phyloP scores from a whole-genome alignment of 2,888 invertebrate genomes.

The Trachelus stipa region DNA sequence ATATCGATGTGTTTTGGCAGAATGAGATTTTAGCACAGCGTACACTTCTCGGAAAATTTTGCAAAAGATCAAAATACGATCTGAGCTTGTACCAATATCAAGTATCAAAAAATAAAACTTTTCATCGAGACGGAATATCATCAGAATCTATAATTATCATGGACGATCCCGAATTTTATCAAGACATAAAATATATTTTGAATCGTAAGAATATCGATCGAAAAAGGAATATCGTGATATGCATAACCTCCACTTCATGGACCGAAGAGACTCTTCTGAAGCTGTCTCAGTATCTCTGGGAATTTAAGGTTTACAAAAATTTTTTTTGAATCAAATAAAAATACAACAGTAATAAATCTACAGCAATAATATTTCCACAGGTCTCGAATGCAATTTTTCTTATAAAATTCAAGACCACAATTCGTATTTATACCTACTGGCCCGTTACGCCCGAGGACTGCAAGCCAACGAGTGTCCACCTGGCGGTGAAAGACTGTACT shows the following conservation, averaged over 20 bases:
- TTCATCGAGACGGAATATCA: background rate
- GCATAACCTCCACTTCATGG: slow-evolving; percentile 5
- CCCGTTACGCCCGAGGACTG: slow-evolving; percentile 1
- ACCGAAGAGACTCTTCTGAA: slow-evolving; percentile 3
- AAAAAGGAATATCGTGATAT: slow-evolving; percentile 13
- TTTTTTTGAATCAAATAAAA: too few relatives aligned
- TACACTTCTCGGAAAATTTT: slow-evolving; percentile 5
- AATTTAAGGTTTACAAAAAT: too few relatives aligned
- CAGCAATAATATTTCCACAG: too few relatives aligned
- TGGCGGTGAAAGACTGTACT: slow-evolving; percentile 5
- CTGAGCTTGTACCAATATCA: background rate
- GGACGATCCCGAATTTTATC: background rate
- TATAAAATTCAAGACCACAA: too few relatives aligned
- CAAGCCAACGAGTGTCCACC: slow-evolving; percentile 8
- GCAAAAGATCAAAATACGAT: background rate
- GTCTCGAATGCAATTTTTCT: too few relatives aligned
- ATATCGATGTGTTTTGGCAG: slow-evolving; percentile 11
- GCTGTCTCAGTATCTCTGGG: too few relatives aligned
- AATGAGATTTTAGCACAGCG: background rate
- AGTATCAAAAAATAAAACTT: background rate
- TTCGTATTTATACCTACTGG: slow-evolving; percentile 4
- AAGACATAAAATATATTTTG: background rate
- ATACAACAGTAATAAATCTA: too few relatives aligned
- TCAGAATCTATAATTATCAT: slow-evolving; percentile 7
- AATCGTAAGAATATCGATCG: background rate